Conservation (phyloP, 2,797 vertebrate species). For the Tinamus major region DNA sequence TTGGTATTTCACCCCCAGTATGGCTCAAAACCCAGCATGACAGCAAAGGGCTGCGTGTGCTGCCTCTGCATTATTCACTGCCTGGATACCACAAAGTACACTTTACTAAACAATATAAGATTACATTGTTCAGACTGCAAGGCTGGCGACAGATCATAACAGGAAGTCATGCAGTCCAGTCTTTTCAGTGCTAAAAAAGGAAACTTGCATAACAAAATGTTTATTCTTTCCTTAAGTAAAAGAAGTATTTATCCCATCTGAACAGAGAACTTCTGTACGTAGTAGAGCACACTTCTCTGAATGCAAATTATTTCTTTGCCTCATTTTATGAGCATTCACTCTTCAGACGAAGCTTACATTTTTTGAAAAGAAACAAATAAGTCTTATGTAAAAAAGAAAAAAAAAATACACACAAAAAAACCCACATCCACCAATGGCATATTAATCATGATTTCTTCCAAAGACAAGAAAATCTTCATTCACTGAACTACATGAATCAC, state of each 20-base stretch:
- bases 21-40: fast-evolving
- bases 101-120: not conserved
- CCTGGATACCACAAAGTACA: not conserved
- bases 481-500: not conserved
- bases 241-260: conserved; percentile 43
- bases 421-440: not conserved
- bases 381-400: not conserved
- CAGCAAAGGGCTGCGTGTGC: not conserved
- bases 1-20: not conserved
- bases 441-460: not conserved
- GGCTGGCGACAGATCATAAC: conserved; percentile 48
- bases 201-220: conserved; percentile 58
- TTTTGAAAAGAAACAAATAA: not conserved
- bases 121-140: not conserved
- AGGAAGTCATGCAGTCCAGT: conserved; percentile 31
- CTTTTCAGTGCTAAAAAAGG: conserved; percentile 56
- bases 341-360: not conserved
- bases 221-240: conserved; percentile 55
- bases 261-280: conserved; percentile 49
- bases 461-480: not conserved
- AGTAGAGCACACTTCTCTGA: not conserved
- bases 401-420: not conserved
- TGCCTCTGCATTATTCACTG: conserved; percentile 4
- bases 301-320: conserved; percentile 41
- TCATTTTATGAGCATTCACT: not conserved